phyloP scores from a whole-genome alignment of 2,797 vertebrate species.

The Orientallactaga sibirica region DNA sequence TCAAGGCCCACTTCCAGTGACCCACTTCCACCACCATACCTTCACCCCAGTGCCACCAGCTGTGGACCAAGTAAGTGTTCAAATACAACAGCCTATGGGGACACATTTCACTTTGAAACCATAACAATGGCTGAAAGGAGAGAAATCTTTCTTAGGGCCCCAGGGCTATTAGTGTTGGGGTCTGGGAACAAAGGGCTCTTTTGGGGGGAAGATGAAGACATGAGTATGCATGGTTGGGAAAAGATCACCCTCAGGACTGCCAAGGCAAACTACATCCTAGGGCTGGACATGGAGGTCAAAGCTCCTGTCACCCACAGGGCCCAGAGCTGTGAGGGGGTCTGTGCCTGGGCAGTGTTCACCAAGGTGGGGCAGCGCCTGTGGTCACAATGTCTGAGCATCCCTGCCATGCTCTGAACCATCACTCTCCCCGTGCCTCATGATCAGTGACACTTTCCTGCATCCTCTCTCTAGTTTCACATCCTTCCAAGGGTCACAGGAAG shows the following conservation, averaged over 20 bases:
- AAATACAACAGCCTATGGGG: too few species aligned
- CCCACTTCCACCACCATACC: too few species aligned
- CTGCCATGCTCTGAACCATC: neutral
- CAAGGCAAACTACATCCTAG: slow-evolving; percentile 23
- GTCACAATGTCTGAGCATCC: neutral
- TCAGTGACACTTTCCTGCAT: neutral
- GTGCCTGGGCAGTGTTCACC: neutral
- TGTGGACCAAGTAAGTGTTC: too few species aligned
- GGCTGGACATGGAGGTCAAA: neutral
- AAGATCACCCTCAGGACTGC: neutral
- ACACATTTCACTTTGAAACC: too few species aligned
- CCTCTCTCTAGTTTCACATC: neutral
- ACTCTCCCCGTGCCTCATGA: neutral
- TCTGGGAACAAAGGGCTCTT: slow-evolving; percentile 10
- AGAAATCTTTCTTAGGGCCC: neutral
- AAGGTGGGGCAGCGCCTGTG: neutral
- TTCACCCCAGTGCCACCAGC: too few species aligned
- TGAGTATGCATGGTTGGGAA: neutral
- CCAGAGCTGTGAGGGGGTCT: neutral
- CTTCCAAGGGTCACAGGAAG: neutral
- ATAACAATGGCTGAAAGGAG: neutral
- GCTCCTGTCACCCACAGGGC: neutral
- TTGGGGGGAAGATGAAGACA: neutral
- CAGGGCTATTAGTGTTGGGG: neutral
- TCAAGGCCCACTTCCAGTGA: too few species aligned